Evolutionary conservation across 2,888 invertebrate genomes (phyloP), one percentile per base, ranked within the genome.

Genomic region (Melieria omissa): DNA sequence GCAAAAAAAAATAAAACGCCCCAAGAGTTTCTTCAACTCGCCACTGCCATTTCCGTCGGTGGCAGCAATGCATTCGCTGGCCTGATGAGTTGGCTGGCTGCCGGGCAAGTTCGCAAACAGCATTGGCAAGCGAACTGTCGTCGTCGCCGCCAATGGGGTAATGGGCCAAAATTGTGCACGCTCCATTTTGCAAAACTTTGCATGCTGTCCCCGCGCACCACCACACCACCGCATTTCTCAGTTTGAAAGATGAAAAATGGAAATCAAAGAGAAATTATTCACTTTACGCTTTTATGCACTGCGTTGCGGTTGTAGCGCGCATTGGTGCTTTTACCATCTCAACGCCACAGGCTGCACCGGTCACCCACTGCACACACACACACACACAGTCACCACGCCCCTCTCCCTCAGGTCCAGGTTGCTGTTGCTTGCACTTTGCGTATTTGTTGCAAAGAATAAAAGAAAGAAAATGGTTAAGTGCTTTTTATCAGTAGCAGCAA

Each of bases 231-330:
- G 41, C 63, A 12, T 46, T 65, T 65, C 45, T 65, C 45, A 65
- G 8, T 49, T 57, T 54, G 42, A 14, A n/a, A 12, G 42, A 49
- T 46, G 8, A 47, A 58, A 82, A 83, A 81, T 84, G 80, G 77
- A 81, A 84, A 85, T 83, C 82, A 84, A 83, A 83, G 83, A 79
- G 80, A 83, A 84, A 84, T 83, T 83, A 83, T 82, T 85, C 82
- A 85, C 83, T 84, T 85, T 84, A 52, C 54, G 16, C 41, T 66
- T 47, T 47, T 49, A 47, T 47, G 66, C 42, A 47, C 49, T 6
- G 42, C 60, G 41, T 10, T 57, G 46, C 47, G 47, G 12, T 42
- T 44, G 47, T 58, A 16, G 14, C 16, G 41, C 16, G 46, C 29
- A 16, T 63, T 47, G 57, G 29, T 46, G 41, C 29, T 65, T 47